These are phyloP conservation scores for Rhizoglyphus robini DNA, from an alignment of 1,140 invertebrate species.

Conservation along the genomic window DNA sequence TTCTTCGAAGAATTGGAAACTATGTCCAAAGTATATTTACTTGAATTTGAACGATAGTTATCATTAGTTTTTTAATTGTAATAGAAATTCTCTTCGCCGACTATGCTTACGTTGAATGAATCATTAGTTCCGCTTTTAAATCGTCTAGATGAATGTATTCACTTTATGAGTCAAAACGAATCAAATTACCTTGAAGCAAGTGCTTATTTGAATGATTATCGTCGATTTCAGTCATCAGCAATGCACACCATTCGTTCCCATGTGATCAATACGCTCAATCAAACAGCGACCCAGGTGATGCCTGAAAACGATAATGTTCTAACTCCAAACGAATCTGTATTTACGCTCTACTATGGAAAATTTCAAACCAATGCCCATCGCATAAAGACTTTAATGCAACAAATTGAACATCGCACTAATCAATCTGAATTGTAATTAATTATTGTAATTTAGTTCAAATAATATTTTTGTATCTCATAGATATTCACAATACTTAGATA, in stretches of 20 bases:
- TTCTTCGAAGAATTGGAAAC: constrained; percentile 73
- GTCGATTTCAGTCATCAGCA: constrained; percentile 26
- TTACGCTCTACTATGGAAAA: constrained; percentile 82
- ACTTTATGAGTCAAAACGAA: constrained; percentile 67
- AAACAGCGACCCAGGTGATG: constrained; percentile 48
- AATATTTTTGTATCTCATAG: constrained; percentile 32
- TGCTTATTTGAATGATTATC: constrained; percentile 41
- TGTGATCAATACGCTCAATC: constrained; percentile 30
- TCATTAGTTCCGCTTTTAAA: constrained; percentile 62
- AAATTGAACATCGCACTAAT: constrained; percentile 59
- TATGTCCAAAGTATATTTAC: constrained; percentile 44
- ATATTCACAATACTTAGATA: constrained; percentile 57
- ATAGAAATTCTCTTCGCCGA: constrained; percentile 55
- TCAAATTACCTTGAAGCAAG: constrained; percentile 55
- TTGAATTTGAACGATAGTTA: constrained; percentile 7
- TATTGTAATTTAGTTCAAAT: constrained; percentile 6
- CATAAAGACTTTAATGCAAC: constrained; percentile 59
- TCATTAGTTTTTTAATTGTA: constrained; percentile 22
- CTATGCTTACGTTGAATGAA: constrained; percentile 63
- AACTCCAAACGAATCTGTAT: constrained; percentile 50
- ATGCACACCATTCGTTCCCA: constrained; percentile 27
- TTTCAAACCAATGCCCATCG: constrained; percentile 75
- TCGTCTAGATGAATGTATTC: constrained; percentile 70
- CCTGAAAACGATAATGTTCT: constrained; percentile 30
- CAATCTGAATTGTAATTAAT: constrained; percentile 37